Base-by-base conservation (phyloP, 2,888 invertebrate species). In the Agrotis ipsilon region DNA sequence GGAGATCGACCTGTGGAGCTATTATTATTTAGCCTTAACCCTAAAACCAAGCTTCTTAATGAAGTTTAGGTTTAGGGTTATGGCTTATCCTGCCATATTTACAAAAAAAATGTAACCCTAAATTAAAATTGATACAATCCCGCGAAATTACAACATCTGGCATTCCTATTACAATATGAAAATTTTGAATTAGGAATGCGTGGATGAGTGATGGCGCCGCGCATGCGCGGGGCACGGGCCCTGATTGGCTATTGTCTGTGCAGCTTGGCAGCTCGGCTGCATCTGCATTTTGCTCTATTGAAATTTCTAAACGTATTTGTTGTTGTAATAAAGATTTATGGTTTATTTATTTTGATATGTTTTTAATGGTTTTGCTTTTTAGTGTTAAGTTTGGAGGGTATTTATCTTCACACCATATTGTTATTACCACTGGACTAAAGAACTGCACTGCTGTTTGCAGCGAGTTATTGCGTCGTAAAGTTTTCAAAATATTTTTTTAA, bases 171-270 rank as follows among this genome's bases (percentile, higher is more conserved):
- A 83, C 80, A 84, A 81, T 85, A 78, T 72, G 62, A 78, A 84
- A 80, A 75, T 70, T 49, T 87, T 86, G 84, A 86, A 91, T 89
- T 86, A 88, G 75, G 87, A 92, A 90, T 87, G 89, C 88, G 88
- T 85, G 88, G 85, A 91, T 91, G 91, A 92, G 80, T 87, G 90
- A 91, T 92, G 86, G 87, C 87, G 89, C 89, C 86, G 87, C 87
- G 89, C 89, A 85, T 85, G 90, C 87, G 88, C 88, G 73, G 75
- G 68, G 69, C 87, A 82, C 85, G 84, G 84, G 76, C 85, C 83
- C 84, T 94, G 94, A 95, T 95, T 95, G 92, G 91, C 88, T 83
- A 94, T 95, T 95, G 95, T 95, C 67, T 78, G 75, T 55, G 89
- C 32, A 32, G 32, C 32, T 32, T 32, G 32, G 7, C 32, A 32